Conservation (phyloP, 37 sponge, comb jelly and placozoan genomes). For the Ianthella basta region DNA sequence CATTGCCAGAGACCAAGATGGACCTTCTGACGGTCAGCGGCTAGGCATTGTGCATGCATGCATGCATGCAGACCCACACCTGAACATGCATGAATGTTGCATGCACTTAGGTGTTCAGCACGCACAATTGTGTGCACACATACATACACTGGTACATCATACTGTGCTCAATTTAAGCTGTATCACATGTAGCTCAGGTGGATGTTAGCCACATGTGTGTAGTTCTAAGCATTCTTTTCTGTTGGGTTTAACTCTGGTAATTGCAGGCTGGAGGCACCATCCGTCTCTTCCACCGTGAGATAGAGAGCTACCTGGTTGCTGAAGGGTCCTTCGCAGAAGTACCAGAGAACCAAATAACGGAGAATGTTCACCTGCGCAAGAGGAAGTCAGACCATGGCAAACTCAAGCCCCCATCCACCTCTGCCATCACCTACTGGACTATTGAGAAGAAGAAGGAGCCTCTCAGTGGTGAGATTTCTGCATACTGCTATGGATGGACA, state of each 20-base stretch:
- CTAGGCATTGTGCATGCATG: too few relatives aligned
- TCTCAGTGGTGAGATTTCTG: slow-evolving; percentile 42
- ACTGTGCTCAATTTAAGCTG: neutral
- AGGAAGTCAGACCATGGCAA: slow-evolving; percentile 53
- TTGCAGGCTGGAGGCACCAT: slow-evolving; percentile 53
- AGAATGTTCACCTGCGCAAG: slow-evolving; percentile 65
- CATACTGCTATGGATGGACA: neutral
- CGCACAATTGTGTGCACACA: neutral
- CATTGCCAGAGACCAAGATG: slow-evolving; percentile 5
- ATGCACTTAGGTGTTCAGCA: too few relatives aligned
- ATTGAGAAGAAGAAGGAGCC: slow-evolving; percentile 73
- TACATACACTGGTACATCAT: neutral
- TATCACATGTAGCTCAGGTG: too few relatives aligned
- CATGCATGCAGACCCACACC: too few relatives aligned
- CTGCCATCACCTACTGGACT: slow-evolving; percentile 87
- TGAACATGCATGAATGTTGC: too few relatives aligned
- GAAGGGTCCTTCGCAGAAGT: slow-evolving; percentile 73
- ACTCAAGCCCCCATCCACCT: slow-evolving; percentile 71
- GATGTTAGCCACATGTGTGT: neutral
- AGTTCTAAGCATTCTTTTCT: neutral
- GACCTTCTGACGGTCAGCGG: neutral
- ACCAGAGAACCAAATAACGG: neutral
- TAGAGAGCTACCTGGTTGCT: slow-evolving; percentile 75
- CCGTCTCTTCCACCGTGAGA: slow-evolving; percentile 77
- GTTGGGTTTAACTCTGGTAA: too few relatives aligned